Base-by-base conservation (phyloP, 2,888 invertebrate genomes). In the Clostera curtula region DNA sequence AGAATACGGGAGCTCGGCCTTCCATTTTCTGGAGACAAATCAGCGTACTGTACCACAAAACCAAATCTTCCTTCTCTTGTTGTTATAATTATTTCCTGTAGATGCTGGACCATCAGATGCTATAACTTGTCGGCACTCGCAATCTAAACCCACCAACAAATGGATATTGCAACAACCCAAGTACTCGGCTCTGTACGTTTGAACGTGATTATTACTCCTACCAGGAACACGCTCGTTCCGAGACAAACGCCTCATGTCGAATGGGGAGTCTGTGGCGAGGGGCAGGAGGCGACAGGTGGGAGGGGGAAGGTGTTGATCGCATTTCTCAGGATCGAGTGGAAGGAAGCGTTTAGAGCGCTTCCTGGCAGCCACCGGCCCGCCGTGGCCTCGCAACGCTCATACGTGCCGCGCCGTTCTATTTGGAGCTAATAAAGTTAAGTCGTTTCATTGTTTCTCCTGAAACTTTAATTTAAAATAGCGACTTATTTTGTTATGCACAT, bases 341-440 rank as follows among this genome's bases (percentile, higher is more conserved):
- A 58, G 58, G 57, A 58, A 58, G 48, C 42, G 45, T 54, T 58
- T 54, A 58, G 45, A 34, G 31, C 34, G 46, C 43, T 54, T 50
- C 54, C 38, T 18, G 17, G 27, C 34, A 11, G 10, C 3, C 12
- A 6, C 12, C 23, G 11, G 11, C 2, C 12, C 8, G 12, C 20
- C 12, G 4, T 12, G 12, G 12, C n/a, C 22, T 12, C 1, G 13
- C 20, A n/a, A n/a, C n/a, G n/a, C 20, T 20, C 20, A 11, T 11
- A 19, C 19, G 19, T 11, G 6, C 11, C 1, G 20, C 20, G 20
- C n/a, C n/a, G n/a, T n/a, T n/a, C 11, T 29, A 46, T 36, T 39
- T 42, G 42, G 46, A 44, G 20, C 24, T 19, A 24, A 35, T 32
- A 35, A 30, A n/a, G n/a, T n/a, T n/a, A 29, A 34, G 32, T 36